phyloP scores from a whole-genome alignment of 2,113 vertebrate genomes.

The Spea multiplicata region DNA sequence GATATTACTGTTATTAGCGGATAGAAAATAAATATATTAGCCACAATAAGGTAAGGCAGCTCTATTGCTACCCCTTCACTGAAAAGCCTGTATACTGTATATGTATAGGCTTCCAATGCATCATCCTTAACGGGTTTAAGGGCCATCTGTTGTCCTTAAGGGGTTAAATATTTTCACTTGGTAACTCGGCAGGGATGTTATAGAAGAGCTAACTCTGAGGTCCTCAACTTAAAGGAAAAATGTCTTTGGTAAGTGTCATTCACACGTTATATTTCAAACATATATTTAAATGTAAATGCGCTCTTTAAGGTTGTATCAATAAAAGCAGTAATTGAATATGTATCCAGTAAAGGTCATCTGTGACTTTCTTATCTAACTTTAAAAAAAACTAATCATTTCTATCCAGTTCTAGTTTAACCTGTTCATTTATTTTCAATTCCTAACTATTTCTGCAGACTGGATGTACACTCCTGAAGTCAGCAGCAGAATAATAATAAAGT shows the following conservation, averaged over 20 bases:
- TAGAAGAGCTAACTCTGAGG: not conserved
- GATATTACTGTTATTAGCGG: too few relatives aligned
- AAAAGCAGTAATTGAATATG: not conserved
- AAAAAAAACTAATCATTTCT: conserved; percentile 4
- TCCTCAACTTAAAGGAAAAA: not conserved
- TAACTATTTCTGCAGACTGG: not conserved
- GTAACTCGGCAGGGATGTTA: too few relatives aligned
- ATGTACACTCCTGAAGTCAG: not conserved
- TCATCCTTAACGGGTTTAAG: too few relatives aligned
- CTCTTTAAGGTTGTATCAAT: not conserved
- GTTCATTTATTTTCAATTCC: not conserved
- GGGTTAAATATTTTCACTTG: too few relatives aligned
- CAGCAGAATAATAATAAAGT: not conserved
- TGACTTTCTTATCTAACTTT: not conserved
- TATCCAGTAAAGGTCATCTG: not conserved
- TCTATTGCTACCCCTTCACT: too few relatives aligned
- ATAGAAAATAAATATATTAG: too few relatives aligned
- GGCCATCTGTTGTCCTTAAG: too few relatives aligned
- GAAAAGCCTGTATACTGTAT: too few relatives aligned
- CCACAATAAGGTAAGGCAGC: too few relatives aligned
- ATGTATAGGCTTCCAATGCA: too few relatives aligned
- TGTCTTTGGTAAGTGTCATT: not conserved
- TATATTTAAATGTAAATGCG: conserved; percentile 2
- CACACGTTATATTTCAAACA: not conserved
- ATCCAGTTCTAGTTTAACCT: not conserved